A percentile compares a stretch with the other conserved stretches of the same genome.
Evolutionary conservation across 1,140 invertebrate species (phyloP).

Genomic region (Drosophila varians): DNA sequence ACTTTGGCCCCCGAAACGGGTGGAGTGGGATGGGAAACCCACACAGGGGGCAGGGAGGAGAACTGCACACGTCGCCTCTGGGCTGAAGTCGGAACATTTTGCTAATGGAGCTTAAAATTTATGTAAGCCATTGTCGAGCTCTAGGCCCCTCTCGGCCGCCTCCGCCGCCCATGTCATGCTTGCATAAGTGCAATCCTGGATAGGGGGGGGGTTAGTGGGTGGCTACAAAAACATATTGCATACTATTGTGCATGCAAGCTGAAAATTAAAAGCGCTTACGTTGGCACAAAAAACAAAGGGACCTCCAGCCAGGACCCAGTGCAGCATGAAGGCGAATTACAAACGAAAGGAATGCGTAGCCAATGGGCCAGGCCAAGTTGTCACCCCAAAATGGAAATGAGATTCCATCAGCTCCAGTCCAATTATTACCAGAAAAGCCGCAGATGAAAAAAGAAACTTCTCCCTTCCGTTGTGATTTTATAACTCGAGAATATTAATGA

Average conservation of each 20-base stretch:
- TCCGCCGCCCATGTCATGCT: conserved; percentile 59
- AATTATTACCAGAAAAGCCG: conserved; percentile 12
- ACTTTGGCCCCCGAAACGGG: conserved; percentile 37
- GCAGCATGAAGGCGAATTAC: conserved; percentile 20
- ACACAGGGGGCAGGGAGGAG: not conserved
- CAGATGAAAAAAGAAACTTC: conserved; percentile 14
- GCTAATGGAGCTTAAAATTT: conserved; percentile 82
- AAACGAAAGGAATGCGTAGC: conserved; percentile 47
- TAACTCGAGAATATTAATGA: conserved; percentile 65
- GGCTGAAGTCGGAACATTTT: conserved; percentile 69
- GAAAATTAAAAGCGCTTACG: conserved; percentile 81
- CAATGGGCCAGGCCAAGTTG: conserved; percentile 11
- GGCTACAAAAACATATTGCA: conserved; percentile 67
- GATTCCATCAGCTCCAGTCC: conserved; percentile 1
- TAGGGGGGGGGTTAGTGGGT: conserved; percentile 14
- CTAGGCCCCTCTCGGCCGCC: conserved; percentile 1
- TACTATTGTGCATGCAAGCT: conserved; percentile 81
- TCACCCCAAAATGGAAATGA: too few species aligned
- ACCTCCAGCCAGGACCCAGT: conserved; percentile 3
- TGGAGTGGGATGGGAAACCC: not conserved
- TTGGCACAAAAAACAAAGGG: conserved; percentile 47
- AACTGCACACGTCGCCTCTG: conserved; percentile 61
- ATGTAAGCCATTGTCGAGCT: conserved; percentile 75
- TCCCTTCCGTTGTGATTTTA: conserved; percentile 11
- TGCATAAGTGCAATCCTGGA: conserved; percentile 78